Evolutionary conservation across 1,140 invertebrate genomes (phyloP).

Genomic region (Ips typographus): DNA sequence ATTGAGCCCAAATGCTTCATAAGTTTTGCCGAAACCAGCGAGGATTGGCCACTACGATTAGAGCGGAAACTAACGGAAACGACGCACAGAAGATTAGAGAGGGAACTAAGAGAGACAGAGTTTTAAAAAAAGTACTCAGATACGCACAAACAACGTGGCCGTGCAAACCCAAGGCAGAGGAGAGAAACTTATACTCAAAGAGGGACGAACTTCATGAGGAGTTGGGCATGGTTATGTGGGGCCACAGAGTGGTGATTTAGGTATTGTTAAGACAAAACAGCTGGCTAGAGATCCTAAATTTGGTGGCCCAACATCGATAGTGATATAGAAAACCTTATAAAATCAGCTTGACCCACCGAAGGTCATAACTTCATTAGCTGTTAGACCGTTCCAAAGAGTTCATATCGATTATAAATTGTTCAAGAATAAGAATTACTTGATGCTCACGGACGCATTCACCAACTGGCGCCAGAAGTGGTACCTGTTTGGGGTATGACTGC

Average conservation of each 20-base stretch:
- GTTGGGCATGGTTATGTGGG: conserved; percentile 41
- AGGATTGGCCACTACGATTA: conserved; percentile 23
- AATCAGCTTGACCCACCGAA: conserved; percentile 41
- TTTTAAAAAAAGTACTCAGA: background rate
- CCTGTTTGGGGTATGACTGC: conserved; percentile 35
- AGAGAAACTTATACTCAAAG: too few relatives aligned
- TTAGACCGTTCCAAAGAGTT: conserved; percentile 48
- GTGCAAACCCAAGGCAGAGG: conserved; percentile 5
- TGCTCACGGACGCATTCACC: conserved; percentile 44
- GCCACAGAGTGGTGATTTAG: conserved; percentile 50
- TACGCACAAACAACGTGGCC: conserved; percentile 20
- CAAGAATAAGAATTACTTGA: conserved; percentile 37
- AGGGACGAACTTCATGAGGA: conserved; percentile 36
- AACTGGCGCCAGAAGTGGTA: conserved; percentile 45
- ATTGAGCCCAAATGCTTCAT: conserved; percentile 6
- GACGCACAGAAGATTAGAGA: conserved; percentile 19
- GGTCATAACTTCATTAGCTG: conserved; percentile 43
- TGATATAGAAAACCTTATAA: conserved; percentile 21
- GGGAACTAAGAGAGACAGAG: conserved; percentile 11
- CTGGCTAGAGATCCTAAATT: conserved; percentile 48
- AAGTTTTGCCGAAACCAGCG: conserved; percentile 31
- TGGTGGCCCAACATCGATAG: conserved; percentile 55
- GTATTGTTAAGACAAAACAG: conserved; percentile 53
- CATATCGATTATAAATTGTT: conserved; percentile 49
- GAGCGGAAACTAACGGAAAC: too few relatives aligned